Evolutionary conservation across 2,888 invertebrate species (phyloP).

Genomic region (Chrysopilus asiliformis): DNA sequence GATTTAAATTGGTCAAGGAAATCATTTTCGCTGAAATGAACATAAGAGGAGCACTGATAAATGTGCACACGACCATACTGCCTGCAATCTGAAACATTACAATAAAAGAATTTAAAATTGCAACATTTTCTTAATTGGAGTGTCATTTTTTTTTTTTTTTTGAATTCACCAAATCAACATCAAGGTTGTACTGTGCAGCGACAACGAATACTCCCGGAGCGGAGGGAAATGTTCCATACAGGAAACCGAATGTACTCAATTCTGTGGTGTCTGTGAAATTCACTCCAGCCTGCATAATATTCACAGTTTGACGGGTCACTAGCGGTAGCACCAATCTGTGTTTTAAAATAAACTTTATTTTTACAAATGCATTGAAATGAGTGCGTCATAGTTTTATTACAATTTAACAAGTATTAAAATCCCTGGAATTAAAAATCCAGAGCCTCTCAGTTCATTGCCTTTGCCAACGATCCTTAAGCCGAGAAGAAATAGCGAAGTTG

Average conservation of each 20-base stretch:
- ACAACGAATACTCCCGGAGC: constrained; percentile 95
- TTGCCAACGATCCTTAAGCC: constrained; percentile 90
- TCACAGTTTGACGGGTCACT: constrained; percentile 74
- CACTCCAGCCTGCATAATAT: constrained; percentile 52
- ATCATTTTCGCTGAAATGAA: constrained; percentile 91
- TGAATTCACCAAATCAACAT: constrained; percentile 64
- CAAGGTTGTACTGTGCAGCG: constrained; percentile 73
- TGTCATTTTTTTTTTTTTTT: constrained; percentile 1
- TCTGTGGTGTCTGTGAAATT: constrained; percentile 64
- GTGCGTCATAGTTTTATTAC: no score
- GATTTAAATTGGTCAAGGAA: constrained; percentile 53
- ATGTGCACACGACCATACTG: constrained; percentile 89
- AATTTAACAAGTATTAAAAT: constrained; percentile 82
- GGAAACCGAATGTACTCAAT: constrained; percentile 82
- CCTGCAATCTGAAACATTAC: constrained; percentile 74
- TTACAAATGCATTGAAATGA: no score
- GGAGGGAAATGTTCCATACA: constrained; percentile 91
- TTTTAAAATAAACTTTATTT: no score
- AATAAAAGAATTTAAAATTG: not conserved
- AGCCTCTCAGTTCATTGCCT: constrained; percentile 61
- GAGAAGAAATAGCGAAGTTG: constrained; percentile 77
- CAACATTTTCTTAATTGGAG: not conserved
- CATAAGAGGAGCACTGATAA: constrained; percentile 89
- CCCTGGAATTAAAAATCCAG: constrained; percentile 67
- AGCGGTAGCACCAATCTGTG: constrained; percentile 70